These are phyloP conservation scores for Lydus trimaculatus DNA, from an alignment of 2,888 invertebrate genomes.

Conservation along the genomic window DNA sequence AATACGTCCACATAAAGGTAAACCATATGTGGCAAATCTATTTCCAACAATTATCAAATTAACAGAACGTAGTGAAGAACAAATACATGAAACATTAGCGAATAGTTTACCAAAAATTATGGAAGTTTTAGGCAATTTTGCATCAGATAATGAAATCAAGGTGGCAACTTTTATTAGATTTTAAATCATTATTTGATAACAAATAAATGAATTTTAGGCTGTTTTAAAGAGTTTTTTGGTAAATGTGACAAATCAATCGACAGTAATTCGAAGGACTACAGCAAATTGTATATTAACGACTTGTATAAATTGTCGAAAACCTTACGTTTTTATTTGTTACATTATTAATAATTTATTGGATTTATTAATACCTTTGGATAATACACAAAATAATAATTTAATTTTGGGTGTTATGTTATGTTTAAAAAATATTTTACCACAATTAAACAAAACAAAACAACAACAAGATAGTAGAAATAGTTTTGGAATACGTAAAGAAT, in stretches of 20 bases:
- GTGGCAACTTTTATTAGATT: constrained; percentile 43
- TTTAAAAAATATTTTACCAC: constrained; percentile 69
- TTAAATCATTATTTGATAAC: constrained; percentile 2
- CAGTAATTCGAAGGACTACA: constrained; percentile 82
- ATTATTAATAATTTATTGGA: constrained; percentile 69
- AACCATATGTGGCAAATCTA: constrained; percentile 78
- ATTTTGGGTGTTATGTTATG: constrained; percentile 73
- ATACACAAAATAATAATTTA: constrained; percentile 60
- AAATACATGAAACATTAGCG: constrained; percentile 73
- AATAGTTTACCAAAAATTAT: constrained; percentile 71
- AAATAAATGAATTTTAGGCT: constrained; percentile 60
- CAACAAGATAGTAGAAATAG: constrained; percentile 50
- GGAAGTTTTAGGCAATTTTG: constrained; percentile 72
- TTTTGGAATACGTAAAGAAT: constrained; percentile 51
- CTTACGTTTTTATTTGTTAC: constrained; percentile 70
- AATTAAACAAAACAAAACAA: constrained; percentile 53
- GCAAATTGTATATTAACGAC: constrained; percentile 81
- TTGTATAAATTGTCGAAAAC: constrained; percentile 80
- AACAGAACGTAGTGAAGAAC: constrained; percentile 74
- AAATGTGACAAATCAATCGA: constrained; percentile 70
- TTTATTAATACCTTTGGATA: constrained; percentile 52
- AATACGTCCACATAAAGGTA: constrained; percentile 79
- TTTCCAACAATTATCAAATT: constrained; percentile 78
- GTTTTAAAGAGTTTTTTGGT: constrained; percentile 72
- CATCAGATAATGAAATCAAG: constrained; percentile 75